phyloP scores from a whole-genome alignment of 2,888 invertebrate genomes.

The Coremacera marginata region DNA sequence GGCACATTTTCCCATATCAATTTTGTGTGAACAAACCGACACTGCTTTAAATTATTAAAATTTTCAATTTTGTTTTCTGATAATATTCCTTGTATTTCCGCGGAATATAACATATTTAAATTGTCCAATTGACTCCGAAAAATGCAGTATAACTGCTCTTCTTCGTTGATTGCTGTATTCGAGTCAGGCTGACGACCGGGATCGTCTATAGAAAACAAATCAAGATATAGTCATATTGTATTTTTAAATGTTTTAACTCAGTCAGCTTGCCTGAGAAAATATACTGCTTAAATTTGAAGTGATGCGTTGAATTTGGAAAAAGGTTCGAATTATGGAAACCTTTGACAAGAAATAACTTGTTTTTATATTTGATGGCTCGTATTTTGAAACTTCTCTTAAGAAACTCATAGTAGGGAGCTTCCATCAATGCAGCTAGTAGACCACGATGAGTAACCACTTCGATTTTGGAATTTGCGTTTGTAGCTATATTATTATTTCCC shows the following conservation, averaged over 20 bases:
- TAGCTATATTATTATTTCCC: neutral
- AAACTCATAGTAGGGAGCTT: neutral
- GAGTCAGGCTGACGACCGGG: slow-evolving; percentile 8
- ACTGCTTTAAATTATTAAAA: neutral
- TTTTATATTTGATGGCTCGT: neutral
- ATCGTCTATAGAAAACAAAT: neutral
- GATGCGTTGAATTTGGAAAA: neutral
- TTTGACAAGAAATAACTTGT: neutral
- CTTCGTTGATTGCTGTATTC: neutral
- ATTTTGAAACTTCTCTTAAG: neutral
- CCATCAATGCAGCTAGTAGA: neutral
- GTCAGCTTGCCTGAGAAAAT: slow-evolving; percentile 3
- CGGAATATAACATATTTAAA: slow-evolving; percentile 11
- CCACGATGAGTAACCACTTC: slow-evolving; percentile 12
- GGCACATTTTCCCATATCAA: neutral
- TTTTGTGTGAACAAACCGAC: slow-evolving; percentile 8
- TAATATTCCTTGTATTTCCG: slow-evolving; percentile 1
- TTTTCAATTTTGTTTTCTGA: neutral
- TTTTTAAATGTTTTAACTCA: neutral
- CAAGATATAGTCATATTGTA: neutral
- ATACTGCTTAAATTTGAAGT: slow-evolving; percentile 21
- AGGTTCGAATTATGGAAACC: too few relatives aligned
- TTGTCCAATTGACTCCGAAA: slow-evolving; percentile 7
- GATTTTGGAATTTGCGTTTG: neutral
- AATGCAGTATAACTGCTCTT: slow-evolving; percentile 11